Evolutionary conservation across 2,113 vertebrate species (phyloP).

Genomic region (Brienomyrus longianalis): DNA sequence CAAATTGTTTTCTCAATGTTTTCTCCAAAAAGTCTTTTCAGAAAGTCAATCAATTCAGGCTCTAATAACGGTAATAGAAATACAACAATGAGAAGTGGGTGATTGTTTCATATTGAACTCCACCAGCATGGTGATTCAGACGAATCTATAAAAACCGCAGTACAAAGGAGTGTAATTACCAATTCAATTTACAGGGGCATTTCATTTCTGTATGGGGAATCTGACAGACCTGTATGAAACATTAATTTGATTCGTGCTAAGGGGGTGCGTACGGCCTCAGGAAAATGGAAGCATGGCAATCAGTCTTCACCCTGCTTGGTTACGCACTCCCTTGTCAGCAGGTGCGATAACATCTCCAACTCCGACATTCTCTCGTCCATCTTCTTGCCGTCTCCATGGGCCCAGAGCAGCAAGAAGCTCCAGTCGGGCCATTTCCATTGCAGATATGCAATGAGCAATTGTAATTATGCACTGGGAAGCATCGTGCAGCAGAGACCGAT

Average conservation of each 20-base stretch:
- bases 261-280: not conserved
- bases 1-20: not conserved
- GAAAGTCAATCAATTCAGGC: constrained; percentile 11
- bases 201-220: not conserved
- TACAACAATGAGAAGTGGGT: constrained; percentile 3
- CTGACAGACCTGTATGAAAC: constrained; percentile 9
- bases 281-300: not conserved
- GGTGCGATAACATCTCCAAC: not conserved
- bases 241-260: constrained; percentile 11
- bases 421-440: not conserved
- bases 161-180: constrained; percentile 11
- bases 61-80: constrained; percentile 13
- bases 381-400: not conserved
- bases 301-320: not conserved
- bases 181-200: constrained; percentile 6
- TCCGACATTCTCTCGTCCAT: not conserved
- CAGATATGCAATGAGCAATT: not conserved
- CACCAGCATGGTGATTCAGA: not conserved
- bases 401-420: not conserved
- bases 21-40: not conserved
- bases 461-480: not conserved
- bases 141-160: not conserved
- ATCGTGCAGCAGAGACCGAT: not conserved
- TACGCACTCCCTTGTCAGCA: not conserved
- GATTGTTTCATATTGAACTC: constrained; percentile 11